phyloP scores from a whole-genome alignment of 2,888 invertebrate genomes.

The Meteorus cinctellus region DNA sequence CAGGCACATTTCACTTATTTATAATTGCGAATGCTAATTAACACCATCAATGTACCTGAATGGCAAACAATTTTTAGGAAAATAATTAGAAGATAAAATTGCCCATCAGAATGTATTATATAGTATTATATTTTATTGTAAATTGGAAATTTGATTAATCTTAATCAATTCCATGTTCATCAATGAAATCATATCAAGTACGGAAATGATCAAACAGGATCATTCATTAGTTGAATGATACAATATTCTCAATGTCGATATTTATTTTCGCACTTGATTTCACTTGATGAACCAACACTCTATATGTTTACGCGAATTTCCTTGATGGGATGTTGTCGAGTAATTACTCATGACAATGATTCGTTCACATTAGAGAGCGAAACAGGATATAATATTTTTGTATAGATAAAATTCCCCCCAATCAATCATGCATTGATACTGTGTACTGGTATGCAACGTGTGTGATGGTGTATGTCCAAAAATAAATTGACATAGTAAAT shows the following conservation, averaged over 20 bases:
- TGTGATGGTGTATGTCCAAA: not conserved
- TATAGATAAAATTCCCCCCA: not conserved
- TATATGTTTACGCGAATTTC: too few relatives aligned
- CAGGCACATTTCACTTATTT: conserved; percentile 30
- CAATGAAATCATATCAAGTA: too few relatives aligned
- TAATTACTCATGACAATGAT: not conserved
- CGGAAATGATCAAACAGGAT: too few relatives aligned
- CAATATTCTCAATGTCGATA: too few relatives aligned
- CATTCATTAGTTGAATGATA: too few relatives aligned
- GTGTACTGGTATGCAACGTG: not conserved
- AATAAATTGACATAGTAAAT: not conserved
- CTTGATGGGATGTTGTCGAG: not conserved
- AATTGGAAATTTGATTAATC: conserved; percentile 18
- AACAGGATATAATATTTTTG: not conserved
- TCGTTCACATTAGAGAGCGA: not conserved
- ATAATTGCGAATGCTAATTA: conserved; percentile 25
- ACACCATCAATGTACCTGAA: conserved; percentile 37
- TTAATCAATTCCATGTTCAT: not conserved
- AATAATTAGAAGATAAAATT: not conserved
- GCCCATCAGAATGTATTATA: not conserved
- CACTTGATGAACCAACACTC: too few relatives aligned
- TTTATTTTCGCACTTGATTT: too few relatives aligned
- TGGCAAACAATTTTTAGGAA: conserved; percentile 12
- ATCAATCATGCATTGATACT: not conserved
- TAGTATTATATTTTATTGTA: conserved; percentile 20